Percentiles rank a stretch among this genome's conserved stretches.
phyloP scores from a whole-genome alignment of 2,113 vertebrate genomes.

The Oreochromis aureus region DNA sequence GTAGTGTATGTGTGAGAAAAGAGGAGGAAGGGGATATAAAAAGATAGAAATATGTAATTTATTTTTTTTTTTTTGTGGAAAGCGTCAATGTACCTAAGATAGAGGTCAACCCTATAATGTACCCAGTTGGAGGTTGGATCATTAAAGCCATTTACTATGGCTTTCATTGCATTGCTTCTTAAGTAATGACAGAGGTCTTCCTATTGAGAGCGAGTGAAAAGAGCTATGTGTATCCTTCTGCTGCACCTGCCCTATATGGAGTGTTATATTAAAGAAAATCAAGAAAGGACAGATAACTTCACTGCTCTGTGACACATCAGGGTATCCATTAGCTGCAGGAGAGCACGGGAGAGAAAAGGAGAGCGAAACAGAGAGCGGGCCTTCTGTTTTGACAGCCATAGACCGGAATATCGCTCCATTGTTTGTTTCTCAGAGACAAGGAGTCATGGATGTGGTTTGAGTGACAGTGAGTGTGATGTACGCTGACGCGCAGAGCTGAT shows the following conservation, averaged over 20 bases:
- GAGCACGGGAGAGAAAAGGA: background rate
- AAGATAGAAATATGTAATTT: slow-evolving; percentile 35
- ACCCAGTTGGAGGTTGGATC: slow-evolving; percentile 46
- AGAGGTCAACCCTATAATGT: slow-evolving; percentile 57
- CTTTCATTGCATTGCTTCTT: slow-evolving; percentile 35
- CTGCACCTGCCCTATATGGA: slow-evolving; percentile 16
- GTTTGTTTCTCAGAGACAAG: slow-evolving; percentile 56
- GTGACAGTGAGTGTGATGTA: slow-evolving; percentile 57
- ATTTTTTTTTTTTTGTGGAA: slow-evolving; percentile 5
- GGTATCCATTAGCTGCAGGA: slow-evolving; percentile 45
- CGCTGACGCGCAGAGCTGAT: slow-evolving; percentile 53
- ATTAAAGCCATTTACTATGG: slow-evolving; percentile 58
- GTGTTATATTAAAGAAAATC: slow-evolving; percentile 27
- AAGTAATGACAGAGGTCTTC: slow-evolving; percentile 42
- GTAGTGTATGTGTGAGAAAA: background rate
- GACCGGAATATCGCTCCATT: slow-evolving; percentile 40
- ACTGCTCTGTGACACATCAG: slow-evolving; percentile 36
- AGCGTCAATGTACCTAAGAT: slow-evolving; percentile 20
- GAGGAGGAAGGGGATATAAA: background rate
- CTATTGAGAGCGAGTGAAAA: slow-evolving; percentile 15
- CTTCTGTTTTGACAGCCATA: slow-evolving; percentile 55
- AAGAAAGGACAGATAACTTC: slow-evolving; percentile 28
- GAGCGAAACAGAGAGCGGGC: slow-evolving; percentile 19
- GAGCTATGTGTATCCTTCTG: slow-evolving; percentile 1
- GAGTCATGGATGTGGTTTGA: slow-evolving; percentile 61